Evolutionary conservation across 1,140 invertebrate species (phyloP).

Genomic region (Drosophila varians): DNA sequence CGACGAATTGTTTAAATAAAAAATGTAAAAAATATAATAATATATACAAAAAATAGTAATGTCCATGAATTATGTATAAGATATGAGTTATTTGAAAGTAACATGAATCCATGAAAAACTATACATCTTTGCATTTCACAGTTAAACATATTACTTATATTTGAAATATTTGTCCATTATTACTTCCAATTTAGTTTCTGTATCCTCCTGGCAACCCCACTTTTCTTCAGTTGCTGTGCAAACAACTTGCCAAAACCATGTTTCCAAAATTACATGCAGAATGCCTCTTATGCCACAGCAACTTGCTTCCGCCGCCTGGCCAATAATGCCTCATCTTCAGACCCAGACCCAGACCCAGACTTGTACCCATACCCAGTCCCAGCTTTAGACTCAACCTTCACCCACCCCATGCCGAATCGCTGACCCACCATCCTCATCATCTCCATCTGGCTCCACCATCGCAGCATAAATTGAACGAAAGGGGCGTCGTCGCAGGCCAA

Average conservation of each 20-base stretch:
- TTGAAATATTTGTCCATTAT: too few relatives aligned
- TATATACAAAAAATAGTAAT: too few relatives aligned
- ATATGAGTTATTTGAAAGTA: too few relatives aligned
- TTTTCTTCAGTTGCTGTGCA: slow-evolving; percentile 18
- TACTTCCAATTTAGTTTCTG: background rate
- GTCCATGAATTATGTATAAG: too few relatives aligned
- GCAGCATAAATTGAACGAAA: slow-evolving; percentile 67
- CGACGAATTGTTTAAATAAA: background rate
- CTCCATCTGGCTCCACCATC: slow-evolving; percentile 24
- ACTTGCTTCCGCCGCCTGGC: slow-evolving; percentile 58
- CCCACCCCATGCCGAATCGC: slow-evolving; percentile 24
- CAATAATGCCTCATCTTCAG: slow-evolving; percentile 35
- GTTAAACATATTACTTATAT: too few relatives aligned
- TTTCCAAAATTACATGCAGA: slow-evolving; percentile 83
- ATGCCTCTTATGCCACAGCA: slow-evolving; percentile 46
- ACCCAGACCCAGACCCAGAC: background rate
- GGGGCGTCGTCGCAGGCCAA: slow-evolving; percentile 56
- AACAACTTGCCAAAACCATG: slow-evolving; percentile 73
- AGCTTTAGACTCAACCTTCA: slow-evolving; percentile 14
- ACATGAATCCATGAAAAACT: too few relatives aligned
- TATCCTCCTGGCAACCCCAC: slow-evolving; percentile 39
- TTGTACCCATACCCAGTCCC: background rate
- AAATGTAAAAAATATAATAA: background rate
- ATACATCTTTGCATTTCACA: too few relatives aligned
- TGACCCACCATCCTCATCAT: slow-evolving; percentile 28